Evolutionary conservation across 2,797 vertebrate species (phyloP), one percentile per base, ranked within the genome.

Genomic region (Anguilla anguilla): DNA sequence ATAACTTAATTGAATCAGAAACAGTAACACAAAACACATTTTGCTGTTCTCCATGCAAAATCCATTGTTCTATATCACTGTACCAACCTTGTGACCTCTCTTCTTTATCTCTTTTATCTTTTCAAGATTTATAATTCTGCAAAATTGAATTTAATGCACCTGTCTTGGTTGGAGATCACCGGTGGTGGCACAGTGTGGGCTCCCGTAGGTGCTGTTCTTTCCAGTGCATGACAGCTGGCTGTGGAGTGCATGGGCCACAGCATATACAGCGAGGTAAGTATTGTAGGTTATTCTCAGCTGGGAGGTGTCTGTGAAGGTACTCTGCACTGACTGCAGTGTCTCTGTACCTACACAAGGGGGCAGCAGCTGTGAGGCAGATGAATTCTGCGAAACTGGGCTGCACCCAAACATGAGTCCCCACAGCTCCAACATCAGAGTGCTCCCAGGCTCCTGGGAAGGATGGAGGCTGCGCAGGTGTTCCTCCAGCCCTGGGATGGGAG

Each of bases 231-330:
- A 90, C 55, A 95, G 91, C 43, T 95, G 91, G 59, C 90, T 94
- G 89, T 96, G 96, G 39, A 96, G 91, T 28, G 95, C 93, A 49
- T 96, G 92, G 11, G 95, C 95, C 67, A 91, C 95, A 39, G 94
- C 95, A 87, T 96, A 96, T 90, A 95, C 95, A 85, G 96, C 95
- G 43, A 96, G 91, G 87, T 96, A 96, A 6, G 95, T 92, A 46
- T 95, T 96, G 88, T 96, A 94, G 17, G 94, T 90, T 55, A 94
- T 92, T 72, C 94, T 91, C 17, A 96, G 88, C 83, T 94, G 92
- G 59, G 94, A 94, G 22, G 92, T 93, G 87, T 96, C 94, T 39
- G 93, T 95, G 84, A 96, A 93, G 5, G 81, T 84, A 88, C 89
- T 92, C 0, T 94, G 88, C 17, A 94, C 87, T 10, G 72, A 28